phyloP scores from a whole-genome alignment of 2,113 vertebrate genomes.

The Speoplatyrhinus poulsoni region DNA sequence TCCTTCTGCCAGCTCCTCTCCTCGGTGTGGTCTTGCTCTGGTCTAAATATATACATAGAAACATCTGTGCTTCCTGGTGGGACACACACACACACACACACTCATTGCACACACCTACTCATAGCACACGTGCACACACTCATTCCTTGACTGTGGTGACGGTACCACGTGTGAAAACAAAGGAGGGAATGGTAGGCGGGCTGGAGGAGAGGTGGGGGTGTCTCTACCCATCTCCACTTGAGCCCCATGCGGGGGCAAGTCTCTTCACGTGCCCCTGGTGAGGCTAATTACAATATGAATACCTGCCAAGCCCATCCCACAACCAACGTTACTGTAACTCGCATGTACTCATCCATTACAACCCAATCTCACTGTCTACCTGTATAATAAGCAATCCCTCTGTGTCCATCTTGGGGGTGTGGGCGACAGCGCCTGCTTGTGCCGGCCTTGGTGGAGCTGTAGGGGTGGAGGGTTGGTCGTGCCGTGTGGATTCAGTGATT shows the following conservation, averaged over 20 bases:
- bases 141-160: constrained; percentile 38
- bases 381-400: neutral
- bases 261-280: neutral
- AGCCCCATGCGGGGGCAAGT: neutral
- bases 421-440: neutral
- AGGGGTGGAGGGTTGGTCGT: constrained; percentile 8
- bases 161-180: constrained; percentile 28
- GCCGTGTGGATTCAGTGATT: constrained; percentile 33
- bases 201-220: constrained; percentile 6
- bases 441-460: neutral
- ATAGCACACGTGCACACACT: too few relatives aligned
- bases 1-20: neutral
- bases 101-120: too few relatives aligned
- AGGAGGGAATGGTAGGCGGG: neutral
- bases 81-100: too few relatives aligned
- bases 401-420: neutral
- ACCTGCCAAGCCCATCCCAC: neutral
- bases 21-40: neutral
- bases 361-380: neutral
- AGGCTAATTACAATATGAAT: constrained; percentile 1
- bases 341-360: neutral
- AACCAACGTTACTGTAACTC: neutral
- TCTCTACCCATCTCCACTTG: neutral
- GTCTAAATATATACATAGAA: neutral
- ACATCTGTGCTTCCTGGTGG: constrained; percentile 1